phyloP scores from a whole-genome alignment of 2,888 invertebrate species.

The Drosophila prolongata region DNA sequence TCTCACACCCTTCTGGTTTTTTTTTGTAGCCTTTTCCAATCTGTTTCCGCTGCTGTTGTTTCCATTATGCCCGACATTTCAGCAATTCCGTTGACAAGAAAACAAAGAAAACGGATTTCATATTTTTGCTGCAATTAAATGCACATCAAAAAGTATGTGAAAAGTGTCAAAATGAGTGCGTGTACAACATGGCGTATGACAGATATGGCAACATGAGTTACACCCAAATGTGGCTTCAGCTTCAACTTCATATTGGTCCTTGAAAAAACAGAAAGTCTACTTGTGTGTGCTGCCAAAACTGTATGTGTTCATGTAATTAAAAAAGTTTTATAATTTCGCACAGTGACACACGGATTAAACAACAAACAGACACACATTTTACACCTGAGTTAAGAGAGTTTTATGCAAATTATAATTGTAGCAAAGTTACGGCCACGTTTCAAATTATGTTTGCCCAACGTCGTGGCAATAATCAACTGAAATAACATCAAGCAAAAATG shows the following conservation, averaged over 20 bases:
- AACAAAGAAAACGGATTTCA: conserved; percentile 33
- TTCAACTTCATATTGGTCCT: conserved; percentile 23
- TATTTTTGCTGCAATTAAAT: conserved; percentile 67
- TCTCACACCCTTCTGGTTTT: neutral
- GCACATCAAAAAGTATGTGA: conserved; percentile 58
- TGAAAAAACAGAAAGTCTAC: conserved; percentile 8
- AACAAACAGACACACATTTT: conserved; percentile 40
- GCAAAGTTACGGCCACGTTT: conserved; percentile 55
- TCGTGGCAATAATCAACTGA: conserved; percentile 52
- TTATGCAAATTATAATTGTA: conserved; percentile 72
- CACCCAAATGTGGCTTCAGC: conserved; percentile 34
- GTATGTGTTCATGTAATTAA: conserved; percentile 58
- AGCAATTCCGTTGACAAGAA: conserved; percentile 16
- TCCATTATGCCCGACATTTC: conserved; percentile 32
- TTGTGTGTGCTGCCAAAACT: conserved; percentile 5
- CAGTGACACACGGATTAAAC: conserved; percentile 40
- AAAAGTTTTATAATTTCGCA: conserved; percentile 68
- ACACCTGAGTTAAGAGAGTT: conserved; percentile 55
- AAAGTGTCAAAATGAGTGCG: conserved; percentile 55
- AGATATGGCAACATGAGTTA: conserved; percentile 28
- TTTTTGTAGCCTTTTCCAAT: conserved; percentile 18
- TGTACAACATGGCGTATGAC: conserved; percentile 59
- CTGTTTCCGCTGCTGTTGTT: conserved; percentile 32
- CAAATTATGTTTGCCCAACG: conserved; percentile 66
- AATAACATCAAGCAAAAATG: conserved; percentile 21